phyloP scores from a whole-genome alignment of 2,113 vertebrate genomes.

The Potamarius usumacintae region DNA sequence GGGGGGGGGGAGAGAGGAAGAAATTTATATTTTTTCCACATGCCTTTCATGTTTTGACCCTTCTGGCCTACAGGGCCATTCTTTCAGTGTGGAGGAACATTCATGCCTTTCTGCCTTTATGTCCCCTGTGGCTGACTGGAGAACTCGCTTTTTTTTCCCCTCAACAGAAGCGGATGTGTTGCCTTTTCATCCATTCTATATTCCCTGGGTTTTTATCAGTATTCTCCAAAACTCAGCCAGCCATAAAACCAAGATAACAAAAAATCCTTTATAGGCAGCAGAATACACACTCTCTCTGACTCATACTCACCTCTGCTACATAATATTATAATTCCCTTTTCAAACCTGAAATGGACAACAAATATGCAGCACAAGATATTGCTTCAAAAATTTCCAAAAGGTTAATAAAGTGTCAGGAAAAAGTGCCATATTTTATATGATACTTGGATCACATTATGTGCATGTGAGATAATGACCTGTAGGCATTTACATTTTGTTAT shows the following conservation, averaged over 20 bases:
- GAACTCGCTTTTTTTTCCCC: conserved; percentile 28
- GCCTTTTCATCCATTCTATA: conserved; percentile 59
- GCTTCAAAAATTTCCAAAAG: conserved; percentile 11
- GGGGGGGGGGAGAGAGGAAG: conserved; percentile 29
- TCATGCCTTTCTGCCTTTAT: conserved; percentile 67
- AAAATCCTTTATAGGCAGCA: conserved; percentile 4
- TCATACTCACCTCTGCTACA: conserved; percentile 27
- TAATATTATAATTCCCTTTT: conserved; percentile 1
- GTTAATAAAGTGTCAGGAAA: conserved; percentile 21
- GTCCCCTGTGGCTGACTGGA: conserved; percentile 64
- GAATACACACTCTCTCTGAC: conserved; percentile 8
- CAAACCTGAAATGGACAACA: neutral
- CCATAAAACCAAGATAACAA: conserved; percentile 28
- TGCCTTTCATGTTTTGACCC: conserved; percentile 47
- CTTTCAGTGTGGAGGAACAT: conserved; percentile 62
- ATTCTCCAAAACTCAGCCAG: conserved; percentile 31
- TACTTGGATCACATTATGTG: neutral
- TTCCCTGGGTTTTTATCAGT: conserved; percentile 56
- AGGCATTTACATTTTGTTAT: neutral
- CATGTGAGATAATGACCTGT: conserved; percentile 31
- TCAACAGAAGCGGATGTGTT: conserved; percentile 33
- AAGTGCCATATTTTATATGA: neutral
- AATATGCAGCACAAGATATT: neutral
- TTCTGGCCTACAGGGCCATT: conserved; percentile 58
- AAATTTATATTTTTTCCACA: conserved; percentile 24